Base-by-base conservation (phyloP, 2,888 invertebrate genomes). In the Plagodis dolabraria region DNA sequence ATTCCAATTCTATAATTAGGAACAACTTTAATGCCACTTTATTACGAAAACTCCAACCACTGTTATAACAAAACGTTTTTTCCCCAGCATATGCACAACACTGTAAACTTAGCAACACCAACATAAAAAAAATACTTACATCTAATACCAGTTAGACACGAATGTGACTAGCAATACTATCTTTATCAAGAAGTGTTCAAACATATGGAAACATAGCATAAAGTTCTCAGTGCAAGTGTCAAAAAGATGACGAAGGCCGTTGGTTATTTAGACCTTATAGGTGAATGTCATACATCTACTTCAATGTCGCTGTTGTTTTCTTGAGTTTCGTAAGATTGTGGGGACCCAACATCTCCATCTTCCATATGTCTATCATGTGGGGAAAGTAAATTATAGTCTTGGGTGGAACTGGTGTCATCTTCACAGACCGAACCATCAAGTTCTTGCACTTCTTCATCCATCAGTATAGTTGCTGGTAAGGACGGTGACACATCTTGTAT, bases 401-500 rank as follows among this genome's bases (percentile, higher is more conserved):
- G 87, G 0, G 90, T 89, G 0, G 91, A 91, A 53, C 86, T 87
- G 47, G 82, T 67, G 6, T 89, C 88, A 44, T 90, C 90, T 1
- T 86, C 89, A 0, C 47, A 57, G 0, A 83, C 79, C 0, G 90
- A 90, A 0, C 75, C 80, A 0, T 67, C 65, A 8, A 22, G 47
- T 1, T 60, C 55, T 10, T 44, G 50, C 5, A 82, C 67, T 8
- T 92, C 91, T 57, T 93, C 93, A 53, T 93, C 93, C 91, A 93
- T 93, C 83, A 93, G 85, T 77, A 93, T 93, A 7, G 93, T 77
- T n/a, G 93, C 92, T 4, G 93, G 93, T 65, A 93, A 77, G 5
- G 92, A 91, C 0, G 91, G 85, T 0, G 93, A 87, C 33, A 91
- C 86, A 64, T 90, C 92, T 82, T 90, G 87, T 70, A 93, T 80